These are phyloP conservation scores for Acanthornis magna DNA, from an alignment of 2,797 vertebrate species.

Conservation along the genomic window DNA sequence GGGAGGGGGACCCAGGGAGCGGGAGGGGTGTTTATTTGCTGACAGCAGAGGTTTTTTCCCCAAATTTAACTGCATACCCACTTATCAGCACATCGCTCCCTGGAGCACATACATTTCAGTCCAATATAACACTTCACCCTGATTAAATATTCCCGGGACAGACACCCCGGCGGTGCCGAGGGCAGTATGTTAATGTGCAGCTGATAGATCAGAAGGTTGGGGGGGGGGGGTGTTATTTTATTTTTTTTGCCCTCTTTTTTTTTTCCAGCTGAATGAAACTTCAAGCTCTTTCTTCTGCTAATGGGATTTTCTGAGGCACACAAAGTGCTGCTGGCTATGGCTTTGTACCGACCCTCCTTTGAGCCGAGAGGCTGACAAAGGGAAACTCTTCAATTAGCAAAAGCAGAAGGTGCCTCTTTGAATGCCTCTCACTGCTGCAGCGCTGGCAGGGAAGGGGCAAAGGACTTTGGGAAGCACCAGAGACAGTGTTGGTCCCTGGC, in stretches of 20 bases:
- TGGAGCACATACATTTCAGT: conserved; percentile 10
- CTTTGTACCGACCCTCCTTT: conserved; percentile 54
- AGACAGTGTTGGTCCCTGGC: background rate
- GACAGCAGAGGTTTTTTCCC: background rate
- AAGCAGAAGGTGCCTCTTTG: conserved; percentile 45
- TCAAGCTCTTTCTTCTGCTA: conserved; percentile 67
- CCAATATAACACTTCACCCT: conserved; percentile 13
- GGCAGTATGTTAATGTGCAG: conserved; percentile 27
- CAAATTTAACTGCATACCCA: background rate
- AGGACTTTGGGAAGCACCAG: background rate
- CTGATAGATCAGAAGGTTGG: background rate
- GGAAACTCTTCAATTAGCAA: conserved; percentile 64
- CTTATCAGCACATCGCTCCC: background rate
- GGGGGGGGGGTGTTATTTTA: background rate
- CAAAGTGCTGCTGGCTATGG: conserved; percentile 64
- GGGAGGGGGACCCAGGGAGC: background rate
- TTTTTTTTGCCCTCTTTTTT: background rate
- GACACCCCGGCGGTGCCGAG: background rate
- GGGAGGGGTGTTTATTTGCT: background rate
- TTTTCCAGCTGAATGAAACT: conserved; percentile 53
- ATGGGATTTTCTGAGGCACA: conserved; percentile 68
- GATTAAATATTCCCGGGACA: background rate
- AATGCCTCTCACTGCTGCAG: background rate
- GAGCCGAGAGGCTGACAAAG: conserved; percentile 56
- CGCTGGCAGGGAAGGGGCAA: background rate